Percentiles rank a stretch among this genome's conserved stretches.
phyloP scores from a whole-genome alignment of 2,113 vertebrate species.

The Petaurus breviceps region DNA sequence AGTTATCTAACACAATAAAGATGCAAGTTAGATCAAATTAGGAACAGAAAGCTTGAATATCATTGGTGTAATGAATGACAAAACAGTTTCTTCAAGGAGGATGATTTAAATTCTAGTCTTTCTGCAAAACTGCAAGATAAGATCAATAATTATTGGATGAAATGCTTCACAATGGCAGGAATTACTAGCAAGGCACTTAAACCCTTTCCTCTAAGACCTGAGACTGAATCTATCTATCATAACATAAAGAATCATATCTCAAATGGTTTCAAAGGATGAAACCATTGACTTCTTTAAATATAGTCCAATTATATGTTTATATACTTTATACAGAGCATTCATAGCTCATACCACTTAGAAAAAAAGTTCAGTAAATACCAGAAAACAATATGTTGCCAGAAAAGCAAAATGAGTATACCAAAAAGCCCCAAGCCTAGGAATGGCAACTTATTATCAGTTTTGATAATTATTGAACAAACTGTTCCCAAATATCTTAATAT shows the following conservation, averaged over 20 bases:
- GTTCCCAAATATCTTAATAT: neutral
- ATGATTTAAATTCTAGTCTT: neutral
- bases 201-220: neutral
- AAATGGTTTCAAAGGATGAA: neutral
- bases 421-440: neutral
- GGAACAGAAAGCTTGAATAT: neutral
- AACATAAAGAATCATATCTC: neutral
- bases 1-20: neutral
- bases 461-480: neutral
- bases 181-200: neutral
- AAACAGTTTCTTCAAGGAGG: neutral
- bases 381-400: neutral
- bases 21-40: neutral
- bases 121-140: neutral
- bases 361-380: neutral
- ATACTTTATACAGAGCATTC: neutral
- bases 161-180: neutral
- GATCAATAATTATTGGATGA: neutral
- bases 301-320: neutral
- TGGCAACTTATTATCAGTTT: neutral
- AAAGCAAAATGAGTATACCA: neutral
- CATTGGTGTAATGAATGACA: neutral
- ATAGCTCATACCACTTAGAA: neutral
- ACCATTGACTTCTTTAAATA: neutral
- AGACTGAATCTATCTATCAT: neutral